Base-by-base conservation (phyloP, 1,140 invertebrate species). In the Brachionus paranguensis region DNA sequence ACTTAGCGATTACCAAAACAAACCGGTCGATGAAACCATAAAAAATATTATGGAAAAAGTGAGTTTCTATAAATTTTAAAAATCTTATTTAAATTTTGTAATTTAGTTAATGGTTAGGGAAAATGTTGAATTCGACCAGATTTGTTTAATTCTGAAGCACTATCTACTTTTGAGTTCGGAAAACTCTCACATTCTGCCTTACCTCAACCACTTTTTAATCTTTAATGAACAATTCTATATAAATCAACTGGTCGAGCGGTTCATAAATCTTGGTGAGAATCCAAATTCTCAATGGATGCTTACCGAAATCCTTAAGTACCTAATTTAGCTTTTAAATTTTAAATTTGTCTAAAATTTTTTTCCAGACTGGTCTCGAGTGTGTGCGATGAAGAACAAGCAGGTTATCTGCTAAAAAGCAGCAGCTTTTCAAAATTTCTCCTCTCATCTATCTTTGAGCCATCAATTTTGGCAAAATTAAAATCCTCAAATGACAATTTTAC, bases 71-170 rank as follows among this genome's bases (percentile, higher is more conserved):
- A 72, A 41, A 4, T 6, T 5, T 41, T 37, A 12, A 14, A 72
- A 17, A 5, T 41, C 6, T 37, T 5, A 37, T 37, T 7, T 37
- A 37, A 6, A 37, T 37, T 37, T 17, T 79, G 17, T 17, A 55
- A 29, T 50, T 55, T 11, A 33, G 53, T 43, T 81, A 8, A 43
- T 81, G 50, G 29, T 68, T 3, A 81, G 29, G 20, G 33, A 60
- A 68, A 68, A 68, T 68, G 53, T 81, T 37, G 53, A 81, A 27
- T 81, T 81, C 29, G 78, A 81, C 24, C 78, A 81, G 24, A 64
- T 68, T 43, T 81, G 78, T 60, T 47, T 81, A 17, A 81, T 81
- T 81, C 20, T 81, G 11, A 60, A 81, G 29, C 78, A 81, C 64
- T 81, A 64, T 81, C 11, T 81, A 14, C 41, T 81, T 27, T 12